Percentiles rank a stretch among this genome's conserved stretches.
phyloP scores from a whole-genome alignment of 2,888 invertebrate species.

The Cyaniris semiargus region DNA sequence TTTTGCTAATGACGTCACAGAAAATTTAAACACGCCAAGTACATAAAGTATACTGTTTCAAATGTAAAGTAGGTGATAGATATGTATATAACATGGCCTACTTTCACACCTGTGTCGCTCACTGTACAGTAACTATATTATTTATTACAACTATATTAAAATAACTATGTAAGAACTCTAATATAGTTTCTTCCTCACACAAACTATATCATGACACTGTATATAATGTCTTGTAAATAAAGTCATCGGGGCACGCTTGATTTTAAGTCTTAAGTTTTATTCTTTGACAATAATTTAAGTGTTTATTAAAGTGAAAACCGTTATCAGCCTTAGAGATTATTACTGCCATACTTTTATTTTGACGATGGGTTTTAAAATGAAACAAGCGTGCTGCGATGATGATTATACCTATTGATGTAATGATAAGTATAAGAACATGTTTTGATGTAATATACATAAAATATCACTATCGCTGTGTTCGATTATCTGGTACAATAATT shows the following conservation, averaged over 20 bases:
- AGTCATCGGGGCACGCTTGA: conserved; percentile 37
- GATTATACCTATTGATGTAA: conserved; percentile 35
- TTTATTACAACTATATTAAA: conserved; percentile 40
- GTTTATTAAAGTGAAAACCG: neutral
- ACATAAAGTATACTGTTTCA: conserved; percentile 45
- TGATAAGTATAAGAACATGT: conserved; percentile 39
- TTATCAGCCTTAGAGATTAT: conserved; percentile 9
- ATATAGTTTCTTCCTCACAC: conserved; percentile 37
- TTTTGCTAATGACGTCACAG: neutral
- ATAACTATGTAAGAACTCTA: conserved; percentile 38
- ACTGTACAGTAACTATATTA: conserved; percentile 63
- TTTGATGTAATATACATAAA: conserved; percentile 42
- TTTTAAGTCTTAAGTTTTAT: conserved; percentile 33
- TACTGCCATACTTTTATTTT: conserved; percentile 31
- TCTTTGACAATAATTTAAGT: conserved; percentile 32
- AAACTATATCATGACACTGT: conserved; percentile 39
- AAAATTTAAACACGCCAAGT: neutral
- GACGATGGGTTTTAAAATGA: conserved; percentile 32
- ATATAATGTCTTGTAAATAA: conserved; percentile 36
- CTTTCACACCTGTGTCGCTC: conserved; percentile 74
- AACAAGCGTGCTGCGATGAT: conserved; percentile 44
- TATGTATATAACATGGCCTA: conserved; percentile 66
- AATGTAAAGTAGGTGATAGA: conserved; percentile 52
- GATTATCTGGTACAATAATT: conserved; percentile 45
- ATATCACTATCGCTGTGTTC: conserved; percentile 66